A percentile compares a stretch with the other conserved stretches of the same genome.
These are phyloP conservation scores for Lytechinus pictus DNA, from an alignment of 35 echinoderm and acorn worm species.

Conservation along the genomic window DNA sequence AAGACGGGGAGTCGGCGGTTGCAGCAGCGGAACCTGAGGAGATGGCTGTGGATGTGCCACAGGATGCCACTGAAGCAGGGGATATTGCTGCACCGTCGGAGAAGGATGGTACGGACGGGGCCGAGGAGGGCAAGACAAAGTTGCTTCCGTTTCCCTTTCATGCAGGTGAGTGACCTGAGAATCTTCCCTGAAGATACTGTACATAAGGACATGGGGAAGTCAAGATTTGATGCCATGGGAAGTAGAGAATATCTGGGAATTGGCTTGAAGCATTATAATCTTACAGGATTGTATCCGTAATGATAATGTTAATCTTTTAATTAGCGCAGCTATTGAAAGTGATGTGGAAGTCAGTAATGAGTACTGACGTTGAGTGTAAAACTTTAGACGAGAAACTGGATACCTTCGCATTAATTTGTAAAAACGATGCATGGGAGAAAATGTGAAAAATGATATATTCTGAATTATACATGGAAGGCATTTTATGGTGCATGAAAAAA, in stretches of 20 bases:
- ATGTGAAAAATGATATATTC: neutral
- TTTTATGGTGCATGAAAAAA: neutral
- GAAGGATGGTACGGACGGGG: neutral
- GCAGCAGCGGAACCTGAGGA: conserved; percentile 43
- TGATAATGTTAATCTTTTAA: neutral
- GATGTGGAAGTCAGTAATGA: neutral
- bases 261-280: no score
- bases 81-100: neutral
- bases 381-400: neutral
- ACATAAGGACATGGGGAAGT: neutral
- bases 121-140: neutral
- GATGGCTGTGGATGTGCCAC: conserved; percentile 52
- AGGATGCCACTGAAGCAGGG: neutral
- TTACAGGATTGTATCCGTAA: no score
- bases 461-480: neutral
- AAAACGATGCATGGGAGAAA: neutral
- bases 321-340: neutral
- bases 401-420: neutral
- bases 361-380: neutral
- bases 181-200: neutral
- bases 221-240: neutral
- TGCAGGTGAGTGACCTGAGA: conserved; percentile 50
- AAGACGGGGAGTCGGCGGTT: neutral
- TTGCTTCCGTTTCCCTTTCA: conserved; percentile 70
- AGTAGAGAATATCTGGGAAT: no score